These are phyloP conservation scores for Scolopax mira DNA, from an alignment of 2,113 vertebrate species.

Conservation along the genomic window DNA sequence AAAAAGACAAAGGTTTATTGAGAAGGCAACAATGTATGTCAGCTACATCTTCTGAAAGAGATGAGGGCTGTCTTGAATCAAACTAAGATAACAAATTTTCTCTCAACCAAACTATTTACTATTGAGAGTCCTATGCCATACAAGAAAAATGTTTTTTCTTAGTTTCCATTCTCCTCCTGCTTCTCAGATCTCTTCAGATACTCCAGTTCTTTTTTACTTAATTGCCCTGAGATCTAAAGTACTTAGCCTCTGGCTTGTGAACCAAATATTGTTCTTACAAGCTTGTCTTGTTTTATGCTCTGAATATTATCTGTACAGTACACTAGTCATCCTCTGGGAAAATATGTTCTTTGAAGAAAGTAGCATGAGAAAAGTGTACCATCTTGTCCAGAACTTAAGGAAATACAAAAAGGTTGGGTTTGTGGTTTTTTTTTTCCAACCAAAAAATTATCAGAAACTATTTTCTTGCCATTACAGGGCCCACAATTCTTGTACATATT, in stretches of 20 bases:
- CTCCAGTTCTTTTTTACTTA: background rate
- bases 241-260: background rate
- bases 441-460: background rate
- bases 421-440: fast-evolving
- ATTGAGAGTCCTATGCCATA: background rate
- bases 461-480: background rate
- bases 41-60: background rate
- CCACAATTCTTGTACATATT: background rate
- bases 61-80: background rate
- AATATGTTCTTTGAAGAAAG: background rate
- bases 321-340: background rate
- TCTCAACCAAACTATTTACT: background rate
- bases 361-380: background rate
- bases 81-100: background rate
- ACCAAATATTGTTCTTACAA: background rate
- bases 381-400: background rate
- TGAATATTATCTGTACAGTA: background rate
- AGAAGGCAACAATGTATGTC: background rate
- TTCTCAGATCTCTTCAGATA: background rate
- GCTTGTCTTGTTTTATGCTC: background rate
- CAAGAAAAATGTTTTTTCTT: background rate
- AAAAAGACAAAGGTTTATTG: background rate
- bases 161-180: background rate
- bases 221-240: background rate
- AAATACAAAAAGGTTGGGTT: background rate